Conservation (phyloP, 2,797 vertebrate genomes). For the Rhabdomys pumilio region DNA sequence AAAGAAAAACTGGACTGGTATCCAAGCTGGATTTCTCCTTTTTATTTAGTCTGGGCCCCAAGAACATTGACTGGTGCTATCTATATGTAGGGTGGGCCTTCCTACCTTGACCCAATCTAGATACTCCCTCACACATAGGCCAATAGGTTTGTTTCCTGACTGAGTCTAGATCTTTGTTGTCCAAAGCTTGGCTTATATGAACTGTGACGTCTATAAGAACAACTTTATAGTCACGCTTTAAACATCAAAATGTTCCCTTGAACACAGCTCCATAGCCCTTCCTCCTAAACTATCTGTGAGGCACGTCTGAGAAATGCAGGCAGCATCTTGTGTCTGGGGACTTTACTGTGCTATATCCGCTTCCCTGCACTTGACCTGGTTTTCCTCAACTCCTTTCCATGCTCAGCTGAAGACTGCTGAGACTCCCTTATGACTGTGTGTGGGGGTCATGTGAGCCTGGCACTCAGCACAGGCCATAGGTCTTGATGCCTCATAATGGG, state of each 20-base stretch:
- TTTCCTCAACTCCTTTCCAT: neutral
- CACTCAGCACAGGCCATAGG: neutral
- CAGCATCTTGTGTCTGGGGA: neutral
- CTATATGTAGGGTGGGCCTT: neutral
- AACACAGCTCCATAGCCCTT: neutral
- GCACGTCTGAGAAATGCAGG: neutral
- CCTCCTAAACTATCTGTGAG: neutral
- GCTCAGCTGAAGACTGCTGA: neutral
- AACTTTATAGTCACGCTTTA: neutral
- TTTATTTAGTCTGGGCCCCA: neutral
- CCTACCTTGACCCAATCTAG: neutral
- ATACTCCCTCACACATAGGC: neutral
- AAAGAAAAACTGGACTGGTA: neutral
- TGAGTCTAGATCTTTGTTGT: neutral
- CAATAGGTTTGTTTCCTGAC: neutral
- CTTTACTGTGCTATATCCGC: neutral
- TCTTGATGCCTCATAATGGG: neutral
- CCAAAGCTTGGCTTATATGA: neutral
- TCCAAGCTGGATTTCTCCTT: neutral
- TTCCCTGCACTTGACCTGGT: neutral
- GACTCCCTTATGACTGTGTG: neutral
- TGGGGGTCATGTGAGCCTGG: neutral
- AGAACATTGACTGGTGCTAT: neutral
- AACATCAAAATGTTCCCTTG: neutral
- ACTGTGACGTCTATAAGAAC: neutral